Conservation (phyloP, 2,113 vertebrate genomes). For the Cyanoliseus patagonus region DNA sequence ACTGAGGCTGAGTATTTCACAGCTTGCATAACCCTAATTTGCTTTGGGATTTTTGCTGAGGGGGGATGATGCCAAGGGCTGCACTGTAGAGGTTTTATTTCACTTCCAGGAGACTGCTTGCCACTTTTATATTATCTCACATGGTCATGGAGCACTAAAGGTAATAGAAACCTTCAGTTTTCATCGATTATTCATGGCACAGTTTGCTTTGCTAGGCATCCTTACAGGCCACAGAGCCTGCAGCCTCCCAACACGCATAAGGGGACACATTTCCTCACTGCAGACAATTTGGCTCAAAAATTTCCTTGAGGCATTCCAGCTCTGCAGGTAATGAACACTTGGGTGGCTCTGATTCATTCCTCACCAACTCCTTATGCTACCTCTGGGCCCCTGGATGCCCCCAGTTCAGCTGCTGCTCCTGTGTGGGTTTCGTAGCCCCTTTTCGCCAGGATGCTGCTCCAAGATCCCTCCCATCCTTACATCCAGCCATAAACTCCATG, state of each 20-base stretch:
- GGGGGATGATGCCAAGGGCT: background rate
- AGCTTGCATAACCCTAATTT: conserved; percentile 18
- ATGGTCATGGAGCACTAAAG: background rate
- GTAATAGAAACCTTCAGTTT: conserved; percentile 48
- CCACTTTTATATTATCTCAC: conserved; percentile 37
- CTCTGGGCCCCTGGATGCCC: background rate
- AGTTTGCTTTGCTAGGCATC: conserved; percentile 37
- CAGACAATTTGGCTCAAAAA: background rate
- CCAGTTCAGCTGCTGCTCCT: background rate
- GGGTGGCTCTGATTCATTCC: background rate
- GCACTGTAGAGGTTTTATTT: conserved; percentile 24
- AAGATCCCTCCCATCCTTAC: background rate
- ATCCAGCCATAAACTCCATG: background rate
- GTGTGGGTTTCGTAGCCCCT: background rate
- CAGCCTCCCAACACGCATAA: background rate
- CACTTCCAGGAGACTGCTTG: conserved; percentile 22
- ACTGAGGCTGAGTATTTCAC: background rate
- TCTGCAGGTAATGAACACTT: background rate
- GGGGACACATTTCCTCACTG: background rate
- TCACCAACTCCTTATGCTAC: background rate
- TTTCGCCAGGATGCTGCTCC: background rate
- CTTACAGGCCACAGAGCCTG: background rate
- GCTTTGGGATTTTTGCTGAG: background rate
- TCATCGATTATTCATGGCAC: conserved; percentile 39
- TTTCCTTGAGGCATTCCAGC: background rate